Percentiles rank a stretch among this genome's conserved stretches.
These are phyloP conservation scores for Rissa tridactyla DNA, from an alignment of 2,113 vertebrate species.

Conservation along the genomic window DNA sequence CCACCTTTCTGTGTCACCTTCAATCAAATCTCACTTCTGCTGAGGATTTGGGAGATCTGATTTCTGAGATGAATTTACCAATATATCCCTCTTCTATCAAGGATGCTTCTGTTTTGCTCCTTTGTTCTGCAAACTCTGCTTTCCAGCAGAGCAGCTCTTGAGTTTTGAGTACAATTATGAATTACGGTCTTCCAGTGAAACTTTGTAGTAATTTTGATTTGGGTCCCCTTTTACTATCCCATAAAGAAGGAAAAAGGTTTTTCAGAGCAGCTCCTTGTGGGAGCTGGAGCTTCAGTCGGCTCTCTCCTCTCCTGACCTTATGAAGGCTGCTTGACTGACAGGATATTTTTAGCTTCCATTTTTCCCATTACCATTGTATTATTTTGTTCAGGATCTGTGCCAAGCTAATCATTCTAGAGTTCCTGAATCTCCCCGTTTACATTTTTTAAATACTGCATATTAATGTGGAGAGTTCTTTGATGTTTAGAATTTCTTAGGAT, in stretches of 20 bases:
- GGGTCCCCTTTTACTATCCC: neutral
- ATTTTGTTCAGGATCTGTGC: neutral
- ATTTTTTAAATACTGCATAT: constrained; percentile 22
- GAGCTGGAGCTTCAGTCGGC: neutral
- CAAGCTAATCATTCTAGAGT: constrained; percentile 5
- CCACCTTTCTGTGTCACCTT: neutral
- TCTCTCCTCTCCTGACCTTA: constrained; percentile 6
- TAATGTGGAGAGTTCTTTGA: constrained; percentile 21
- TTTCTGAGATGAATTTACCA: neutral
- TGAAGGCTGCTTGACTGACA: neutral
- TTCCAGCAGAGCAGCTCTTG: neutral
- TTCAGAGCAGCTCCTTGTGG: neutral
- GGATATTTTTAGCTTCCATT: constrained; percentile 50
- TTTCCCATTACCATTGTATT: constrained; percentile 29
- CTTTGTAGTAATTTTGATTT: neutral
- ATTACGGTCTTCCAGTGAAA: neutral
- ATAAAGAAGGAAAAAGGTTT: neutral
- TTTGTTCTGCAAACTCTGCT: neutral
- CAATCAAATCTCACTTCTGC: neutral
- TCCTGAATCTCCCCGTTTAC: constrained; percentile 37
- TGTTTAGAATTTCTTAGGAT: constrained; percentile 22
- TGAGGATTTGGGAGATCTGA: neutral
- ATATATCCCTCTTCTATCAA: neutral
- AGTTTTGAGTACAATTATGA: neutral
- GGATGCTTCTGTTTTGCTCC: neutral